Base-by-base conservation (phyloP, 53 echinoderm and acorn worm species). In the Henricia sp. region DNA sequence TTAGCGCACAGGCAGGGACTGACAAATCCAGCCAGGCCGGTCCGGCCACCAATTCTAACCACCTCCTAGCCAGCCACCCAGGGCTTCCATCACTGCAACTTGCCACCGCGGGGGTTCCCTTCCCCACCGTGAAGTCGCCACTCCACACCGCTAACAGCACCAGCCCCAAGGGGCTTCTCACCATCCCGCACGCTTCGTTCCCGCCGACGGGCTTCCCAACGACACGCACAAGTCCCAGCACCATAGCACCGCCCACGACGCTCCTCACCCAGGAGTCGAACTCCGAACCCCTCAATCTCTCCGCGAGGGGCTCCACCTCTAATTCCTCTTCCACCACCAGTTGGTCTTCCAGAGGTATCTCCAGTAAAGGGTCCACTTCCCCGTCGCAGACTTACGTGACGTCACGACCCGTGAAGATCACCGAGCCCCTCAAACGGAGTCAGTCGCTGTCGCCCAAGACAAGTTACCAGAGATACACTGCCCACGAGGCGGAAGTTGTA, bases 401-500 rank as follows among this genome's bases (percentile, higher is more conserved):
- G 33, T 90, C 93, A 37, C 83, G 93, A 35, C 93, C 93, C 17
- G 87, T 93, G 39, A 93, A 90, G 16, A 93, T 93, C 34, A 89
- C 93, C 9, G 96, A 95, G 76, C 93, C 96, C 3, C 70, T 93
- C 48, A 95, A 95, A 74, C 67, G 96, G 37, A 93, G 88, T 62
- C 93, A 95, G 74, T 95, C 95, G 41, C 52, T 95, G 78, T 95
- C 96, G 43, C 96, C 96, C 28, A 95, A 95, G 87, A 89, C 91
- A 37, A 95, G 96, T 82, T 95, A 93, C 71, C 96, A 91, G 88
- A 95, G 93, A 91, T 95, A 95, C 74, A 86, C 96, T 6, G 91
- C 96, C 11, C 96, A 95, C 27, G 96, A 95, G 50, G 96, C 96
- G 32, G 96, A 95, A 50, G 68, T 95, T n/a, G 89, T 95, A 36